Evolutionary conservation across 2,888 invertebrate genomes (phyloP), one percentile per base, ranked within the genome.

Genomic region (Stenchaetothrips biformis): DNA sequence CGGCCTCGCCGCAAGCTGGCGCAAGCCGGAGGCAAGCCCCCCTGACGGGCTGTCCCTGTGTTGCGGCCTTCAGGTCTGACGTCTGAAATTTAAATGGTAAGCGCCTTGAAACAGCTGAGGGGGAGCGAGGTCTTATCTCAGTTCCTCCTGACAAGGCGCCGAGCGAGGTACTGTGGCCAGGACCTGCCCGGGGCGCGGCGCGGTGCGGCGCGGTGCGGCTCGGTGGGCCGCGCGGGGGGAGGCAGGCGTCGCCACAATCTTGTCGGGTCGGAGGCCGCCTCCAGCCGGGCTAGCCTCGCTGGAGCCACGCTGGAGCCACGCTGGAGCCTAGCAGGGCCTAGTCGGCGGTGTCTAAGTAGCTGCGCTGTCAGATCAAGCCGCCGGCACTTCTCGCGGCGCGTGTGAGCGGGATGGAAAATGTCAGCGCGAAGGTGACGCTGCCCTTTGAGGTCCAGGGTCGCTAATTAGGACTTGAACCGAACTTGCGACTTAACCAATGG

Each of bases 61-160:
- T 37, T 37, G 37, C 37, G 37, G 37, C 37, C 37, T 37, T 37
- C 37, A 37, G 37, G 37, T 37, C 13, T 53, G 53, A 53, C 53
- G 53, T 53, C 53, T 53, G 53, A 53, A 53, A 53, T 53, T 53
- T 53, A 53, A 53, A 53, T 53, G 53, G 53, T 53, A 53, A 53
- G 53, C 53, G 53, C 53, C 53, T 53, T 53, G 53, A 53, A 53
- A 53, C 53, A 53, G 53, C 53, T 13, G 53, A 53, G 9, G 53
- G 11, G 53, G 13, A 18, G 18, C 16, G 53, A 18, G 53, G 53
- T 13, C 53, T 53, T 53, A 53, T 53, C 53, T 53, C 53, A 53
- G 53, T 18, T 11, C 53, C 13, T 53, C 53, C 11, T 53, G 53
- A 53, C 53, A 53, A 53, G 53, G 53, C 53, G 9, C 53, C 53